Conservation (phyloP, 1,140 invertebrate species). For the Myzus persicae region DNA sequence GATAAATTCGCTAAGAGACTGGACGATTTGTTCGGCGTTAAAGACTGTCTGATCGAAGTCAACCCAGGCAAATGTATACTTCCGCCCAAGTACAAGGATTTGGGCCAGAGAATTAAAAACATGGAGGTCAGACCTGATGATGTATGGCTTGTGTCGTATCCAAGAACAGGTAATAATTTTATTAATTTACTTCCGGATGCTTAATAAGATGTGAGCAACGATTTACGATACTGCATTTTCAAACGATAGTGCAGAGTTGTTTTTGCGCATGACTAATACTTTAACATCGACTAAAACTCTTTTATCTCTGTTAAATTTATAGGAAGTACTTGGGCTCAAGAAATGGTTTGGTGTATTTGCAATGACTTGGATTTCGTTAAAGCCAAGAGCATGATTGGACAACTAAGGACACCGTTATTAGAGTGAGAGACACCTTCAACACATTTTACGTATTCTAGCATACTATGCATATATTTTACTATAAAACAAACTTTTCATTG, state of each 20-base stretch:
- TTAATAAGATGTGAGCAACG: background rate
- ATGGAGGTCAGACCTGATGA: constrained; percentile 72
- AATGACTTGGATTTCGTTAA: constrained; percentile 79
- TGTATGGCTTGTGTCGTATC: constrained; percentile 82
- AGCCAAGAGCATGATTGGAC: constrained; percentile 72
- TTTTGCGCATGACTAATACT: background rate
- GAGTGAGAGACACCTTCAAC: constrained; percentile 66
- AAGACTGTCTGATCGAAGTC: constrained; percentile 75
- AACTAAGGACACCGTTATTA: constrained; percentile 68
- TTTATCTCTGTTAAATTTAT: background rate
- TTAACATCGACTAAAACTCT: background rate
- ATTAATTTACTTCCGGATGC: background rate
- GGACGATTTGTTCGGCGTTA: constrained; percentile 73
- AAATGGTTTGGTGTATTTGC: constrained; percentile 85
- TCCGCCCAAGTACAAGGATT: constrained; percentile 72
- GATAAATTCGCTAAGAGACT: constrained; percentile 70
- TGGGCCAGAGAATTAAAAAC: constrained; percentile 74
- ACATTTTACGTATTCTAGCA: too few species aligned
- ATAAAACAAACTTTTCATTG: background rate
- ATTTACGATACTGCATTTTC: background rate
- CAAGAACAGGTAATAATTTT: constrained; percentile 74
- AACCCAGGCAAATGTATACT: constrained; percentile 74
- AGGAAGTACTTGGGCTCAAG: constrained; percentile 89
- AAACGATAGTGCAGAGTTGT: background rate
- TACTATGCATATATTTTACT: background rate